Conservation (phyloP, 2,113 vertebrate species). For the Brienomyrus brachyistius region DNA sequence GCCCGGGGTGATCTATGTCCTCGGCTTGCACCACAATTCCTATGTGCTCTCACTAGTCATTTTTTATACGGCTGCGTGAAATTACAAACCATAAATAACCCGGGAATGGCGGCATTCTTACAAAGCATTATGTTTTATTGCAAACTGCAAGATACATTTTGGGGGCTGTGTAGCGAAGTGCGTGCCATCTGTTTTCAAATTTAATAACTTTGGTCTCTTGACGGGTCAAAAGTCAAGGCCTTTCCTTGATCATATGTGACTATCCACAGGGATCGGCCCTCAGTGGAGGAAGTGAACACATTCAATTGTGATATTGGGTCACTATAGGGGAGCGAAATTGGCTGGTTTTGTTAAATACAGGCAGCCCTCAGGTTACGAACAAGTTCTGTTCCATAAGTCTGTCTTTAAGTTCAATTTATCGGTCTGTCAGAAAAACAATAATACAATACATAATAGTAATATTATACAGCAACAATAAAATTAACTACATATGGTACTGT, state of each 20-base stretch:
- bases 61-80: neutral
- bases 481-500: neutral
- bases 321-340: neutral
- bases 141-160: neutral
- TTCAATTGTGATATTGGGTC: neutral
- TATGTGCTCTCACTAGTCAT: neutral
- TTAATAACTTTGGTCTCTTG: neutral
- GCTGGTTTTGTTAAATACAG: neutral
- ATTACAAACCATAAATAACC: constrained; percentile 11
- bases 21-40: neutral
- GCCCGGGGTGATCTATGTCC: neutral
- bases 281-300: neutral
- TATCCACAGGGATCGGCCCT: neutral
- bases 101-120: neutral
- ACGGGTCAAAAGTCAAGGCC: neutral
- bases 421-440: neutral
- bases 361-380: neutral
- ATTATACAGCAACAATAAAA: neutral
- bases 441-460: neutral
- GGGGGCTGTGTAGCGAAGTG: neutral
- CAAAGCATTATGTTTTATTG: neutral
- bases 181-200: neutral
- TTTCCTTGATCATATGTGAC: neutral
- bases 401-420: neutral
- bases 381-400: too few species aligned